A percentile compares a stretch with the other conserved stretches of the same genome.
Evolutionary conservation across 2,113 vertebrate species (phyloP).

Genomic region (Lates calcarifer): DNA sequence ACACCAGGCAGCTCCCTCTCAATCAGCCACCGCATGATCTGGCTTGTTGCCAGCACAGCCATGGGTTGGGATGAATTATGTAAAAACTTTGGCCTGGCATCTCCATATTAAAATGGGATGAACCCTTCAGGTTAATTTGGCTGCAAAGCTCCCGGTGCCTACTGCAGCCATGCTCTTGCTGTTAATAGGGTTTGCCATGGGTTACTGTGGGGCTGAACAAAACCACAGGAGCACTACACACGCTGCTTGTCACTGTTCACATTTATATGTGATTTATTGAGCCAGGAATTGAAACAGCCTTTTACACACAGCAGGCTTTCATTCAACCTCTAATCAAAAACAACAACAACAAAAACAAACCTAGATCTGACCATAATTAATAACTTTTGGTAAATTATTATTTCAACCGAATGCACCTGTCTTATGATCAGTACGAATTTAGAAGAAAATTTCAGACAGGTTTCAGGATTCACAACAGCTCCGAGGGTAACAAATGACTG

Average conservation of each 20-base stretch:
- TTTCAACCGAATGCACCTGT: neutral
- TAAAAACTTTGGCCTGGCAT: constrained; percentile 56
- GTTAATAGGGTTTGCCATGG: constrained; percentile 10
- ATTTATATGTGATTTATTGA: neutral
- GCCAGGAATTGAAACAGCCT: too few species aligned
- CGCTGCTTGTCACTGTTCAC: neutral
- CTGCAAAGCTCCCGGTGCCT: neutral
- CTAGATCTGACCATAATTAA: neutral
- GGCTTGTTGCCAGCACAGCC: constrained; percentile 42
- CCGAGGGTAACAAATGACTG: too few species aligned
- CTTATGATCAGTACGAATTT: neutral
- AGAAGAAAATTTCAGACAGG: neutral
- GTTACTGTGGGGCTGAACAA: constrained; percentile 6
- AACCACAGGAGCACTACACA: constrained; percentile 3
- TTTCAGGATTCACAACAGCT: neutral
- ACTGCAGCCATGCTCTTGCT: neutral
- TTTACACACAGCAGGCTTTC: neutral
- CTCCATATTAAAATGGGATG: constrained; percentile 45
- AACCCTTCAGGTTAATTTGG: constrained; percentile 32
- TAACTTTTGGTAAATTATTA: neutral
- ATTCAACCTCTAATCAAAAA: neutral
- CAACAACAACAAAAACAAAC: too few species aligned
- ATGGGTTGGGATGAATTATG: constrained; percentile 54
- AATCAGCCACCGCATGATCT: constrained; percentile 37
- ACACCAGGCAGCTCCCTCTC: constrained; percentile 67